Base-by-base conservation (phyloP, 2,797 vertebrate species). In the Mallotus villosus region DNA sequence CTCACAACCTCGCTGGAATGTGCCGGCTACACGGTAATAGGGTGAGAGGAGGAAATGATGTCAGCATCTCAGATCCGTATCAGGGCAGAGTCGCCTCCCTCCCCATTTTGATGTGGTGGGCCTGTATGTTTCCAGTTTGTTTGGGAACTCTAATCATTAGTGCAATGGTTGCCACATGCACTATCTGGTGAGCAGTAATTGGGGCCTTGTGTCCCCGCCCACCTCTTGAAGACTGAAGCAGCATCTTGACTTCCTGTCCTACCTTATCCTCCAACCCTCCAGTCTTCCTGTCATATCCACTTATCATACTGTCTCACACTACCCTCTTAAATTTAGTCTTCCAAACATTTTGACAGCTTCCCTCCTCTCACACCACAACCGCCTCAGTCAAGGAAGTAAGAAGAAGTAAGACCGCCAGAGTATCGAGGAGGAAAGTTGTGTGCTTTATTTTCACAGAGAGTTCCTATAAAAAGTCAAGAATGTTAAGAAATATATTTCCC, bases 381-480 rank as follows among this genome's bases (percentile, higher is more conserved):
- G 37, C 37, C 37, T 41, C 37, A 29, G 25, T 25, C 12, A n/a
- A 29, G 34, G 5, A 37, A 85, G 27, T 37, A 77, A 78, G n/a
- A n/a, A n/a, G n/a, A n/a, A n/a, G 72, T 74, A 72, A 57, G 9
- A 76, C 24, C 11, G 74, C 60, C 21, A 8, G 32, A 8, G 2
- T 17, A 71, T 77, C 85, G 84, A 82, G 84, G 85, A 84, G 82
- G 67, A 79, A 86, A 86, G 69, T 12, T 41, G 74, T 17, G 32
- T 82, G 73, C 34, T 70, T 91, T 91, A 88, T 88, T 92, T 87
- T 87, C 85, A 85, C 85, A 84, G 74, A 87, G 79, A 89, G 81
- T 85, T 85, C 81, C 88, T 90, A 91, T 89, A 87, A 91, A 90
- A 90, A 86, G 85, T 85, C 81, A 81, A 85, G 83, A 88, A 87